Percentiles rank a stretch among this genome's conserved stretches.
Evolutionary conservation across 2,113 vertebrate species (phyloP).

Genomic region (Xenotilapia flavipinnis): DNA sequence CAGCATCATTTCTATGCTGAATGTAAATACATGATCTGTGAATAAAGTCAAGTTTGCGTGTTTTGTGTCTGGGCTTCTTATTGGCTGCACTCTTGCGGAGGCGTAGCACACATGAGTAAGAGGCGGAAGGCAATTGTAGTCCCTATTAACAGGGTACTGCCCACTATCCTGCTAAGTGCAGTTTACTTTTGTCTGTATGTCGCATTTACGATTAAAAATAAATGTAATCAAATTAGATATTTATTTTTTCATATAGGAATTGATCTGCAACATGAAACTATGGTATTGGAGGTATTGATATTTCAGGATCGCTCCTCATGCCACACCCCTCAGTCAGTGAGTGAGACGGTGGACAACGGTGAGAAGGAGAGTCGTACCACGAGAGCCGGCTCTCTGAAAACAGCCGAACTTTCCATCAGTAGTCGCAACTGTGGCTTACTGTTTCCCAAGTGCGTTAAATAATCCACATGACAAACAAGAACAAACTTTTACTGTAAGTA

Average conservation of each 20-base stretch:
- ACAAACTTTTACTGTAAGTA: not conserved
- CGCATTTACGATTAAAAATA: not conserved
- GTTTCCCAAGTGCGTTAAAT: not conserved
- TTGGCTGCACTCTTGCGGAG: not conserved
- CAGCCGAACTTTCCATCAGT: not conserved
- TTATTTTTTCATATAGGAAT: not conserved
- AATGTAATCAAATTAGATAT: not conserved
- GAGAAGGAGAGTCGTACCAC: not conserved
- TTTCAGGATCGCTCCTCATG: not conserved
- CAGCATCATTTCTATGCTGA: not conserved
- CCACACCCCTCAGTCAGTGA: not conserved
- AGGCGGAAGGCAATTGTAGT: not conserved
- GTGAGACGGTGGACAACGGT: accelerated
- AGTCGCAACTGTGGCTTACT: accelerated
- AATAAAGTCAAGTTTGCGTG: not conserved
- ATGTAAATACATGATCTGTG: not conserved
- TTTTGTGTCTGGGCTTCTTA: not conserved
- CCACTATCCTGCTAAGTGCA: not conserved
- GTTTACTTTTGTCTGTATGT: not conserved
- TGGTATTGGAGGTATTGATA: not conserved
- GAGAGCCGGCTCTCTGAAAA: not conserved
- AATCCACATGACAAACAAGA: not conserved
- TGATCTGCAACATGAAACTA: not conserved
- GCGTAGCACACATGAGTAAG: not conserved
- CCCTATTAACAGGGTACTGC: not conserved